Conservation (phyloP, 2,888 invertebrate species). For the Adelognathus sp. region DNA sequence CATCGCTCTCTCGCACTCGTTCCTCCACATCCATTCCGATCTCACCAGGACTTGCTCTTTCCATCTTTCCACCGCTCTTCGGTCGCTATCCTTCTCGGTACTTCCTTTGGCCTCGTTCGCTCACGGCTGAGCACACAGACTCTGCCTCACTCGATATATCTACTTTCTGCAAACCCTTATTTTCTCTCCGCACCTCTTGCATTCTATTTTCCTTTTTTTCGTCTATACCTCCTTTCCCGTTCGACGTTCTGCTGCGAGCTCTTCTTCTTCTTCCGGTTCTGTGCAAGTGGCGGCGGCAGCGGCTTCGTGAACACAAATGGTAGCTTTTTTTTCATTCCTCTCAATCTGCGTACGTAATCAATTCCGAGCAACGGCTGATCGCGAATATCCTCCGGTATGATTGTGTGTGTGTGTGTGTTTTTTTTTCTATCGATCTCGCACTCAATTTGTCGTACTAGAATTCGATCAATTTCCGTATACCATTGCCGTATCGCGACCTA, state of each 20-base stretch:
- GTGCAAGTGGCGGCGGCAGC: slow-evolving; percentile 31
- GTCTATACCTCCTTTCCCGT: background rate
- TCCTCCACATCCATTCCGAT: slow-evolving; percentile 40
- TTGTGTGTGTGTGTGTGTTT: background rate
- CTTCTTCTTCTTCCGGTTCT: slow-evolving; percentile 14
- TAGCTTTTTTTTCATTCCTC: background rate
- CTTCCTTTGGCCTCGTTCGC: slow-evolving; percentile 20
- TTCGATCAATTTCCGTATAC: slow-evolving; percentile 45
- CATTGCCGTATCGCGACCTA: slow-evolving; percentile 9
- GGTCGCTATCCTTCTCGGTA: slow-evolving; percentile 30
- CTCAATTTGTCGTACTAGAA: slow-evolving; percentile 35
- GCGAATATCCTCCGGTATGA: slow-evolving; percentile 36
- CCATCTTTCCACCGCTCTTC: slow-evolving; percentile 45
- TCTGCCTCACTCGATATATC: background rate
- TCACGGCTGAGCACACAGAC: background rate
- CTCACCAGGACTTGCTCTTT: slow-evolving; percentile 43
- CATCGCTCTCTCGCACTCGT: slow-evolving; percentile 26
- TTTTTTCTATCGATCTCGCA: slow-evolving; percentile 11
- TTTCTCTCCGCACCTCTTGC: slow-evolving; percentile 1
- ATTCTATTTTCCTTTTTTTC: slow-evolving; percentile 24
- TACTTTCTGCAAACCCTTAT: background rate
- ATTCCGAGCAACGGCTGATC: slow-evolving; percentile 6
- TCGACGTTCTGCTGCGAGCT: slow-evolving; percentile 6
- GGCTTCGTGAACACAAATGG: slow-evolving; percentile 41
- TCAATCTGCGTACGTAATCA: background rate